phyloP scores from a whole-genome alignment of 2,888 invertebrate genomes.

The Labia minor region DNA sequence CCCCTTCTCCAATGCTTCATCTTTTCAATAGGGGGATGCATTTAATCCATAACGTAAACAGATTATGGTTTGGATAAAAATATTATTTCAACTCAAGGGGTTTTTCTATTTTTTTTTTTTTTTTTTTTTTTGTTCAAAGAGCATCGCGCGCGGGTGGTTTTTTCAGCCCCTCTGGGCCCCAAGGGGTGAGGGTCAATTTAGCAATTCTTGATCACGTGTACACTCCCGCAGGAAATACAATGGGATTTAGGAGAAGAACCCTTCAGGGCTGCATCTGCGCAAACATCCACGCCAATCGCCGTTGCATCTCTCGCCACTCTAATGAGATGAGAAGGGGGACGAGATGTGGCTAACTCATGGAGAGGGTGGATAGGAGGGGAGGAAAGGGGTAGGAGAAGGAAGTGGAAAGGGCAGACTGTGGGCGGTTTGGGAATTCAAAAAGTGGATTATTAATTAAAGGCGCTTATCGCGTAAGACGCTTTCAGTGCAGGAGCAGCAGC shows the following conservation, averaged over 20 bases:
- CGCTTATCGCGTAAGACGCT: neutral
- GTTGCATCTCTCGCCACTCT: neutral
- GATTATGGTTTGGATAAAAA: slow-evolving; percentile 13
- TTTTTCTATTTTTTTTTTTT: neutral
- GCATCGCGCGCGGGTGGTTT: neutral
- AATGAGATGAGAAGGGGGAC: no score
- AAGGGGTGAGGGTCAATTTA: slow-evolving; percentile 8
- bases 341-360: no score
- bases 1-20: no score
- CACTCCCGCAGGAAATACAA: slow-evolving; percentile 2
- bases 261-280: neutral
- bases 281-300: neutral
- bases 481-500: neutral
- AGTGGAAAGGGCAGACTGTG: no score
- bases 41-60: slow-evolving; percentile 13
- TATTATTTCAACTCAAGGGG: slow-evolving; percentile 7
- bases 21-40: neutral
- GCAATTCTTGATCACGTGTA: slow-evolving; percentile 7
- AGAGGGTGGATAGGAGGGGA: no score
- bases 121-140: neutral
- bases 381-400: no score
- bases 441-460: slow-evolving; percentile 3
- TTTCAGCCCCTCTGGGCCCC: neutral
- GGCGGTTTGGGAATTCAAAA: no score
- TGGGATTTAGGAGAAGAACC: neutral